Percentiles rank a stretch among this genome's conserved stretches.
phyloP scores from a whole-genome alignment of 2,888 invertebrate genomes.

The Incurvaria masculella region DNA sequence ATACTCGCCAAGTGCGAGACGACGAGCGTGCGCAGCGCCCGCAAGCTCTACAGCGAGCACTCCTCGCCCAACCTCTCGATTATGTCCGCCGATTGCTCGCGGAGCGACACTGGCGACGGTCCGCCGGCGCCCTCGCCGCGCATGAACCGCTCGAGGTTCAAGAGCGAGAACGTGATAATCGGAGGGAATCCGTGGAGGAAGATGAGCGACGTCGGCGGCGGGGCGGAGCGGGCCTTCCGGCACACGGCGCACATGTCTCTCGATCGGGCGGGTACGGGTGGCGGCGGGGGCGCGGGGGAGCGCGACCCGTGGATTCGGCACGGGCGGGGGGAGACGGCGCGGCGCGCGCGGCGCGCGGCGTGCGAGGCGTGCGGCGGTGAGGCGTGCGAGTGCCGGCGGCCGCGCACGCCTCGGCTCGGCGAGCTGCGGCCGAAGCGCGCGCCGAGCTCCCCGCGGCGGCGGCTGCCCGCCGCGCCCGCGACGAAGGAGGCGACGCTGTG shows the following conservation, averaged over 20 bases:
- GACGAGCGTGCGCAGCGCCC: conserved; percentile 13
- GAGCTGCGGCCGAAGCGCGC: conserved; percentile 12
- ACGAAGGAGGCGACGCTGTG: conserved; percentile 17
- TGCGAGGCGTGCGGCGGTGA: conserved; percentile 31
- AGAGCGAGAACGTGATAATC: conserved; percentile 20
- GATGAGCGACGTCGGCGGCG: conserved; percentile 33
- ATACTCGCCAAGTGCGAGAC: conserved; percentile 18
- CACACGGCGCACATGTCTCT: too few relatives aligned
- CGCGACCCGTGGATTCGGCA: not conserved
- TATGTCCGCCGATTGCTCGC: conserved; percentile 20
- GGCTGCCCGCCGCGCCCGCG: conserved; percentile 4
- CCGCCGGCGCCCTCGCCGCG: conserved; percentile 8
- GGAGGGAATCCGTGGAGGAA: conserved; percentile 35
- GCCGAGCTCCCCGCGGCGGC: not conserved
- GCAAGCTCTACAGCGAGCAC: conserved; percentile 30
- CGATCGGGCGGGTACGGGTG: too few relatives aligned
- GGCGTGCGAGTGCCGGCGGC: conserved; percentile 30
- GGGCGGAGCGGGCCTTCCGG: not conserved
- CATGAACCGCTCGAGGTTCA: conserved; percentile 17
- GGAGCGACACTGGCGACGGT: conserved; percentile 11
- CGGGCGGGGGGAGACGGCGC: not conserved
- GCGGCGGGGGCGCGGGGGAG: conserved; percentile 18
- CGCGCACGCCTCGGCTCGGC: conserved; percentile 18
- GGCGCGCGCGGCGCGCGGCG: conserved; percentile 25
- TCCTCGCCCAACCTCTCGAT: conserved; percentile 33